A percentile compares a stretch with the other conserved stretches of the same genome.
phyloP scores from a whole-genome alignment of 2,888 invertebrate genomes.

The Pristionchus maxplancki region DNA sequence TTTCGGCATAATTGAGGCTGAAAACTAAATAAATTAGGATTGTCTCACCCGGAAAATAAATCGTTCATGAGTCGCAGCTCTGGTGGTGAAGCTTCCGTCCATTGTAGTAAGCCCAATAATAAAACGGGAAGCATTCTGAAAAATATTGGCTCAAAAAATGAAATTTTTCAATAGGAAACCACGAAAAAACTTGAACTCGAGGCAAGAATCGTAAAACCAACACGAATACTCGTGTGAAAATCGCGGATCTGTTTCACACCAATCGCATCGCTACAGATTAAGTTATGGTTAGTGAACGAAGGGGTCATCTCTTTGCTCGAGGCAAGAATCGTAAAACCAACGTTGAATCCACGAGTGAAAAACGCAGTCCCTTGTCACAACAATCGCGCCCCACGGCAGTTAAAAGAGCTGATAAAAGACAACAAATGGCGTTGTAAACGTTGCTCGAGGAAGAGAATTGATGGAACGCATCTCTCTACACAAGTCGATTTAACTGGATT shows the following conservation, averaged over 20 bases:
- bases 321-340: too few relatives aligned
- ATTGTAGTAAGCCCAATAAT: not conserved
- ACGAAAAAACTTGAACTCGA: too few relatives aligned
- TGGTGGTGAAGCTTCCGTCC: conserved; percentile 61
- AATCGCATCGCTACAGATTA: too few relatives aligned
- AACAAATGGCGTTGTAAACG: conserved; percentile 1
- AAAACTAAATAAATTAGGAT: not conserved
- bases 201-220: too few relatives aligned
- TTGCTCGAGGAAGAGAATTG: not conserved
- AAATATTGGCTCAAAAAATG: not conserved
- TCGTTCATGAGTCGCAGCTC: conserved; percentile 71
- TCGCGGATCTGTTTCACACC: too few relatives aligned
- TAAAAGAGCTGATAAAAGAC: not conserved
- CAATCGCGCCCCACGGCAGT: not conserved
- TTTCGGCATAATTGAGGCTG: not conserved
- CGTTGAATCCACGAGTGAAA: too few relatives aligned
- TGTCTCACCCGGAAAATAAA: conserved; percentile 66
- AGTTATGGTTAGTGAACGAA: too few relatives aligned
- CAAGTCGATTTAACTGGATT: too few relatives aligned
- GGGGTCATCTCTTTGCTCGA: too few relatives aligned
- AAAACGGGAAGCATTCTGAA: not conserved
- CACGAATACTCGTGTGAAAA: too few relatives aligned
- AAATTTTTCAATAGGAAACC: not conserved
- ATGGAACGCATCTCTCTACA: too few relatives aligned
- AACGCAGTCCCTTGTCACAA: not conserved